phyloP scores from a whole-genome alignment of 1,140 invertebrate genomes.

The Aphis gossypii region DNA sequence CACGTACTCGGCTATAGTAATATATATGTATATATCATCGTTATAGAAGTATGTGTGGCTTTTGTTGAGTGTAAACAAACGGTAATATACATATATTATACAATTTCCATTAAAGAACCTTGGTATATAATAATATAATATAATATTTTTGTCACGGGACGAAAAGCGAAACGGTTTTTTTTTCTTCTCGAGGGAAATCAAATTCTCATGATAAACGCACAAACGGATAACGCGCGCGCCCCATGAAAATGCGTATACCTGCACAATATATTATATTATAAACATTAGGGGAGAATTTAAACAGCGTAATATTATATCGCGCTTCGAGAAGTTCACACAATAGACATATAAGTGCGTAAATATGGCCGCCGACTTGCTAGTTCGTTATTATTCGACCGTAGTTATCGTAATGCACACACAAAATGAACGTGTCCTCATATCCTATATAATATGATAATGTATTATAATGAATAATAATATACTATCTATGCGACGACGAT shows the following conservation, averaged over 20 bases:
- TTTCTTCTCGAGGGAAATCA: neutral
- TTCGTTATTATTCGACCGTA: neutral
- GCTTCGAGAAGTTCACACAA: neutral
- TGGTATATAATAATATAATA: neutral
- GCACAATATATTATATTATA: neutral
- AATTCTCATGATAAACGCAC: neutral
- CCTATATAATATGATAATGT: neutral
- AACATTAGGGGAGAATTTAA: neutral
- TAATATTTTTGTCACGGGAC: neutral
- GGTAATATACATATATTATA: neutral
- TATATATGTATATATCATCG: neutral
- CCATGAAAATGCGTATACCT: neutral
- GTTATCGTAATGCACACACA: neutral
- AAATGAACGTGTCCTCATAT: neutral
- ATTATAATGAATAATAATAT: too few relatives aligned
- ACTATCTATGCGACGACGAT: too few relatives aligned
- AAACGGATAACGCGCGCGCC: neutral
- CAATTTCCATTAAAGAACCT: neutral
- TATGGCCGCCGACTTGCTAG: neutral
- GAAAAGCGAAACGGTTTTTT: neutral
- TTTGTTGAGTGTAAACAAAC: conserved; percentile 14
- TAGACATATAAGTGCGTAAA: neutral
- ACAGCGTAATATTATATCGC: neutral
- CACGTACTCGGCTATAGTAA: neutral
- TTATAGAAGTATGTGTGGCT: neutral